Evolutionary conservation across 2,113 vertebrate species (phyloP), one percentile per base, ranked within the genome.

Genomic region (Oenanthe oenanthe): DNA sequence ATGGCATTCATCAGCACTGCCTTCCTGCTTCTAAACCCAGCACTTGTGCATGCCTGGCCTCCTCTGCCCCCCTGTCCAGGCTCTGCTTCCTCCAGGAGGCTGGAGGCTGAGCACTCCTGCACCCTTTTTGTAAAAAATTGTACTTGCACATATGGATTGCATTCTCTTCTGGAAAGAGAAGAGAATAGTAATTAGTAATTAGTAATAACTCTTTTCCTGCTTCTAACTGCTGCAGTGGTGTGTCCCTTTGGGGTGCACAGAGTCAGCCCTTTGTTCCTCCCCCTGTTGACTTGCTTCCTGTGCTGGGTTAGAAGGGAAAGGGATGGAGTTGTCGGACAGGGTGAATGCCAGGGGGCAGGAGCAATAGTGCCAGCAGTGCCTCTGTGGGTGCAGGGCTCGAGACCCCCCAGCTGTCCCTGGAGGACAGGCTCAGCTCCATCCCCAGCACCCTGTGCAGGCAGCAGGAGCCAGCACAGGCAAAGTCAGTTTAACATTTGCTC

Each of bases 271-370:
- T 29, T 1, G 34, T 54, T 56, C 36, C 13, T 72, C 10, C 8
- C 18, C 74, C 36, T 0, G 0, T 2, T 32, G 47, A 19, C 24
- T 79, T 29, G 10, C 28, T 62, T 54, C 65, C 57, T 1, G 1
- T 0, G 0, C 58, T 13, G 50, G 24, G 18, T 73, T 57, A 16
- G 42, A 36, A 78, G 66, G 81, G 14, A 9, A 8, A 73, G 77
- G 26, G 50, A 3, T 20, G 80, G 72, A 63, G 47, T 7, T 62
- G 28, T 47, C 17, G 7, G 14, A 4, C 1, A 3, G 17, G 5
- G n/a, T 1, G 18, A 62, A 5, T 34, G 24, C 22, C 17, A 3
- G 6, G 3, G 1, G 4, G 12, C 42, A 43, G 58, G 51, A 61
- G 40, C 57, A 47, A 3, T 2, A 4, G 45, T 45, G 42, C 32